Base-by-base conservation (phyloP, 2,888 invertebrate species). In the Erannis defoliaria region DNA sequence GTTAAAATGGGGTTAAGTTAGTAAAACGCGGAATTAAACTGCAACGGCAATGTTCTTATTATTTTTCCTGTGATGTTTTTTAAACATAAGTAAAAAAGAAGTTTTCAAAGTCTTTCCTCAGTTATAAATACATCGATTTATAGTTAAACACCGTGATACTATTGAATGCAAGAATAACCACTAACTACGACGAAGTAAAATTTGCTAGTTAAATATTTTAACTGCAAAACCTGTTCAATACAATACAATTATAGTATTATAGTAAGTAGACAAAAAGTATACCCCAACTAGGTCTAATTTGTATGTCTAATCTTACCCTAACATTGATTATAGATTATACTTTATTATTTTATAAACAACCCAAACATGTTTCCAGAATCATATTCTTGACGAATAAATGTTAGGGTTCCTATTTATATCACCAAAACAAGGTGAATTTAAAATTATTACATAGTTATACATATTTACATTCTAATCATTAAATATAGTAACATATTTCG, bases 371-470 rank as follows among this genome's bases (percentile, higher is more conserved):
- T 5, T 18, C 18, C 33, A 38, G 26, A 38, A 48, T 55, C 14
- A 21, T 29, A 48, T 55, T 55, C 46, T 26, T 55, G 14, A 18
- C n/a, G 26, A 55, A 14, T 35, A 14, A n/a, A 21, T 19, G 12
- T 40, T 19, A 19, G 2, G 19, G 14, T 12, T 19, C 40, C 18
- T 40, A 40, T 21, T 21, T 21, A 42, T 42, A 21, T 42, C 21
- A 40, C 4, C 12, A 40, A 0, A 40, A 12, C 10, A 19, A 40
- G 10, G 6, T 42, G 6, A 12, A 21, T n/a, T 42, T 21, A n/a
- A 6, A 19, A 12, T 42, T 1, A 21, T 21, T 42, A 42, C 21
- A 42, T 40, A 40, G 5, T n/a, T 5, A 42, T 12, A 42, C 21
- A 42, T 42, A 42, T 42, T 42, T 42, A 42, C 42, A 42, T 38